A percentile compares a stretch with the other conserved stretches of the same genome.
Evolutionary conservation across 2,888 invertebrate genomes (phyloP).

Genomic region (Panorpa germanica): DNA sequence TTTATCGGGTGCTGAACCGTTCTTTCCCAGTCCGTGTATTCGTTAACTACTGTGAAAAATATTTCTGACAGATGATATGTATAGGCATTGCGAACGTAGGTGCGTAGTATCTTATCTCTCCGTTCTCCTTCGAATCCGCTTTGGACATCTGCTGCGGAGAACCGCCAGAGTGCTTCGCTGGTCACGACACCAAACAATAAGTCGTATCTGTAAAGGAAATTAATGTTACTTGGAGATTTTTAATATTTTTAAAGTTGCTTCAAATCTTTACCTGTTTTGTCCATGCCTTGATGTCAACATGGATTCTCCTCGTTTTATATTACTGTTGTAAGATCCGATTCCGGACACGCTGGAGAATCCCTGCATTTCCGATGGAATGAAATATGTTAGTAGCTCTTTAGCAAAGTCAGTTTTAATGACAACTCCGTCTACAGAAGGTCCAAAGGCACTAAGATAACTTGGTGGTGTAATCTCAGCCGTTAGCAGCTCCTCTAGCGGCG

Average conservation of each 20-base stretch:
- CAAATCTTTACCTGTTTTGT: too few relatives aligned
- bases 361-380: conserved; percentile 42
- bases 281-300: conserved; percentile 34
- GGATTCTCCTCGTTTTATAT: conserved; percentile 40
- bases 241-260: too few relatives aligned
- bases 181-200: conserved; percentile 82
- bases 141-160: conserved; percentile 65
- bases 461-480: conserved; percentile 60
- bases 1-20: conserved; percentile 80
- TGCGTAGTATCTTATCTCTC: conserved; percentile 69
- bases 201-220: too few relatives aligned
- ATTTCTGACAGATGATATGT: conserved; percentile 92
- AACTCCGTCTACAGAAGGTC: conserved; percentile 86
- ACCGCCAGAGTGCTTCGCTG: conserved; percentile 81
- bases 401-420: conserved; percentile 79
- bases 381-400: conserved; percentile 55
- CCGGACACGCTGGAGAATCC: conserved; percentile 37
- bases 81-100: conserved; percentile 87
- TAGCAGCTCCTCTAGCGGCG: conserved; percentile 52
- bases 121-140: conserved; percentile 77
- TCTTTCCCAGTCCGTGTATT: conserved; percentile 95
- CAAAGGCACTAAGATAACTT: conserved; percentile 71
- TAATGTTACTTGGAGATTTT: too few relatives aligned
- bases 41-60: conserved; percentile 88
- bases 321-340: conserved; percentile 30